Evolutionary conservation across 2,113 vertebrate species (phyloP).

Genomic region (Engystomops pustulosus): DNA sequence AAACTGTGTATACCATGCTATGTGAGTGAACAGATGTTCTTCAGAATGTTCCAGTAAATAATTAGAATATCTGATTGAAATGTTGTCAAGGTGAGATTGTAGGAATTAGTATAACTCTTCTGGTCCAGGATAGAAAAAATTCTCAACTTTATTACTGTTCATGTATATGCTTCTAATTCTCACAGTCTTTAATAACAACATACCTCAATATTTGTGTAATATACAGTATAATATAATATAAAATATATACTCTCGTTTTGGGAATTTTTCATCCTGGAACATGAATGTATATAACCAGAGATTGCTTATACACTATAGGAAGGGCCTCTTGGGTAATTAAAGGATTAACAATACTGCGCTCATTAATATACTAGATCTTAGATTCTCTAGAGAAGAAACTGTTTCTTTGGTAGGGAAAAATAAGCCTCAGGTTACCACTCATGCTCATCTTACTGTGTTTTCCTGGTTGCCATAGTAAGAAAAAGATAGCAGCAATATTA

Average conservation of each 20-base stretch:
- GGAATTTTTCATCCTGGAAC: too few relatives aligned
- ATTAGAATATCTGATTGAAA: neutral
- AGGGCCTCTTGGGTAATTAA: neutral
- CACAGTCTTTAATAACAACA: neutral
- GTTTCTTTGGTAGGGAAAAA: neutral
- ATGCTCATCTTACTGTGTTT: neutral
- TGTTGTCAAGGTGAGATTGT: neutral
- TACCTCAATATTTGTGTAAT: neutral
- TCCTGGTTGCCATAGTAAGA: constrained; percentile 4
- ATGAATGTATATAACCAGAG: too few relatives aligned
- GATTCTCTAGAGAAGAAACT: neutral
- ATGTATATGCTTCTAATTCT: neutral
- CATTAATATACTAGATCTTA: neutral
- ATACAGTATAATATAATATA: too few relatives aligned
- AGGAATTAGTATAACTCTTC: neutral
- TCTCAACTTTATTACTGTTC: neutral
- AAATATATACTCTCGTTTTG: too few relatives aligned
- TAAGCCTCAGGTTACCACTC: neutral
- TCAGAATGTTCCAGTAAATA: neutral
- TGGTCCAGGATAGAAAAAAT: neutral
- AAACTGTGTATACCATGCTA: neutral
- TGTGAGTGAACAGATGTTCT: constrained; percentile 8
- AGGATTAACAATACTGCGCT: neutral
- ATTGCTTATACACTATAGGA: neutral
- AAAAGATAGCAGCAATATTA: neutral